Evolutionary conservation across 2,113 vertebrate genomes (phyloP), one percentile per base, ranked within the genome.

Genomic region (Tachysurus vachellii): DNA sequence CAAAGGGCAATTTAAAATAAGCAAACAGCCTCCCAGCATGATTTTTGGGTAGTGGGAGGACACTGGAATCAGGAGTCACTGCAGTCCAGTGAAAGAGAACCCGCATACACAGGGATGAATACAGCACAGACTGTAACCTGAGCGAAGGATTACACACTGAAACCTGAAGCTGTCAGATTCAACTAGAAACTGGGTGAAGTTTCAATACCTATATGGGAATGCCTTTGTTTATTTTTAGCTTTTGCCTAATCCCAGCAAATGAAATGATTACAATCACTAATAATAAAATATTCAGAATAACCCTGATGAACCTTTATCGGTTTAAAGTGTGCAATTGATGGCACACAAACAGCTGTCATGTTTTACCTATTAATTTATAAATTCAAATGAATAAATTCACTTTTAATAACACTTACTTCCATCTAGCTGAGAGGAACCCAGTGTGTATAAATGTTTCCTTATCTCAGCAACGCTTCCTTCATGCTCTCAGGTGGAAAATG

Each of bases 401-500:
- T 53, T 76, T n/a, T 76, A 76, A 76, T 50, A n/a, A 26, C 44
- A 76, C 0, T 44, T 9, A 12, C 44, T 44, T 73, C 44, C 19
- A 17, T 4, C 4, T 26, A 53, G 42, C 47, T 75, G 4, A 26
- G 19, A 76, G 47, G 47, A 76, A 76, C 47, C 23, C 4, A 9
- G 13, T 17, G 4, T 50, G 47, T 79, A 54, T 54, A 17, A 79
- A 54, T 54, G 16, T 13, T 54, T 54, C 17, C 23, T 54, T 2
- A 54, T 23, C 14, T 17, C 23, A 28, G 50, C 26, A 26, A 28
- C 26, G 11, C 71, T 75, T 75, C 71, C 36, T 26, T 42, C 4
- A 6, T 31, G 50, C 75, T 79, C 75, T 54, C 75, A 79, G 75
- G 50, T 79, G 75, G 75, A 79, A 54, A 54, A 79, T 79, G 2